A percentile compares a stretch with the other conserved stretches of the same genome.
Evolutionary conservation across 2,888 invertebrate genomes (phyloP).

Genomic region (Tenodera sinensis): DNA sequence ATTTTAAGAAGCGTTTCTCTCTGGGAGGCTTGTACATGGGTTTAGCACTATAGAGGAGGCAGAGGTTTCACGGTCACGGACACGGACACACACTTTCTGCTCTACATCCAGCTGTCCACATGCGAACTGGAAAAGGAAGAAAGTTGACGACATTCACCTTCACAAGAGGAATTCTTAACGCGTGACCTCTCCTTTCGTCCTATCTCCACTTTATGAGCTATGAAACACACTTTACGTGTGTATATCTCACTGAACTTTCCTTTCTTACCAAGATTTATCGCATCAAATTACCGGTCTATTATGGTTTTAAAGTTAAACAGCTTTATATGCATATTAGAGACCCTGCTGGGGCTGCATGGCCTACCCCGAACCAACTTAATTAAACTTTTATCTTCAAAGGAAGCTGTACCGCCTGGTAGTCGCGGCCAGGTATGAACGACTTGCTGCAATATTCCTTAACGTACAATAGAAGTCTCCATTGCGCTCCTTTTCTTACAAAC

Average conservation of each 20-base stretch:
- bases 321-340: background rate
- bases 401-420: too few relatives aligned
- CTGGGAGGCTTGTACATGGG: background rate
- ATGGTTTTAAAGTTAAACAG: background rate
- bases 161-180: background rate
- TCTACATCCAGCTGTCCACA: background rate
- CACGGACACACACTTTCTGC: background rate
- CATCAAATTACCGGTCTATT: background rate
- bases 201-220: background rate
- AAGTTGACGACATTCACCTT: constrained; percentile 10
- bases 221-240: background rate
- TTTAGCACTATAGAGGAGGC: background rate
- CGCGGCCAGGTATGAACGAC: too few relatives aligned
- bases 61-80: background rate
- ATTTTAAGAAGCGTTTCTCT: too few relatives aligned
- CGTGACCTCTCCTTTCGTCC: background rate
- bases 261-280: background rate
- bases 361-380: too few relatives aligned
- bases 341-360: background rate
- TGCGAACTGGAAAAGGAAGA: background rate
- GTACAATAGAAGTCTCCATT: too few relatives aligned
- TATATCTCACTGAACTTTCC: background rate
- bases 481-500: too few relatives aligned
- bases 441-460: too few relatives aligned
- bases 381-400: too few relatives aligned